Percentiles rank a stretch among this genome's conserved stretches.
Conservation (phyloP, 1,140 invertebrate species). For the Oncopeltus fasciatus region DNA sequence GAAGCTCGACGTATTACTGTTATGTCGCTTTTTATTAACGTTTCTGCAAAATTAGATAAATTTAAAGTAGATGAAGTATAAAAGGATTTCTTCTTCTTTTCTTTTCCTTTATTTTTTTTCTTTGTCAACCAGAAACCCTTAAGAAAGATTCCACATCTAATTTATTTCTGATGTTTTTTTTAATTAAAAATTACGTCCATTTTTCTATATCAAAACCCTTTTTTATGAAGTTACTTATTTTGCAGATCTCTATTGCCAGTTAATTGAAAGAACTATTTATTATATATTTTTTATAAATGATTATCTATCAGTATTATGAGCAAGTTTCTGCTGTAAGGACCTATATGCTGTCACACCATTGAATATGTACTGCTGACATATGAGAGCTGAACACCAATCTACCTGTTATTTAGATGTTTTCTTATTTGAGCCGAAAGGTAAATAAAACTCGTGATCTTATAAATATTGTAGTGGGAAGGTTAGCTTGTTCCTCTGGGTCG, state of each 20-base stretch:
- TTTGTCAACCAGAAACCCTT: no score
- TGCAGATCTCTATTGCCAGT: neutral
- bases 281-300: constrained; percentile 17
- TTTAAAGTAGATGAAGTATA: neutral
- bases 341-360: constrained; percentile 1
- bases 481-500: constrained; percentile 15
- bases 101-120: no score
- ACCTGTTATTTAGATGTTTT: constrained; percentile 14
- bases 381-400: constrained; percentile 20
- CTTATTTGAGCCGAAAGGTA: constrained; percentile 5
- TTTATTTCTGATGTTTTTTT: constrained; percentile 1
- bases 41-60: neutral
- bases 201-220: constrained; percentile 10
- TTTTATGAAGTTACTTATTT: neutral
- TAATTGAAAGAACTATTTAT: neutral
- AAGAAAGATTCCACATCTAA: no score
- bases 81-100: neutral
- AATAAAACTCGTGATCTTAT: constrained; percentile 11
- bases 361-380: constrained; percentile 11
- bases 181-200: constrained; percentile 14
- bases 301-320: constrained; percentile 18
- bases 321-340: constrained; percentile 2
- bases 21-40: neutral
- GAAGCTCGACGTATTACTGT: constrained; percentile 7
- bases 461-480: constrained; percentile 4